phyloP scores from a whole-genome alignment of 2,888 invertebrate species.

The Brenthis hecate region DNA sequence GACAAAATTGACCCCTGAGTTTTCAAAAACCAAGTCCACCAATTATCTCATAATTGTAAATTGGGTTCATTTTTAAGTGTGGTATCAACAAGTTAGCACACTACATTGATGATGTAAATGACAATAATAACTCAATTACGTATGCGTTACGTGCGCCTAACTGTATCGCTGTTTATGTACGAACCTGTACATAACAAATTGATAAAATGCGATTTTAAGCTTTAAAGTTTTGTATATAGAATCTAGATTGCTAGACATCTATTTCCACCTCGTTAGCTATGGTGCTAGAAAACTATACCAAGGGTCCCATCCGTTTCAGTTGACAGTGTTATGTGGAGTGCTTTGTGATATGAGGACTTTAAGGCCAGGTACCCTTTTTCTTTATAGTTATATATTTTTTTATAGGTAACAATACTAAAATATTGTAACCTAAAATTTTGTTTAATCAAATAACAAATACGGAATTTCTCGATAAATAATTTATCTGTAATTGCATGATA shows the following conservation, averaged over 20 bases:
- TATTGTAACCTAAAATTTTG: not conserved
- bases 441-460: not conserved
- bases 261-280: conserved; percentile 27
- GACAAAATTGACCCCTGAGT: no score
- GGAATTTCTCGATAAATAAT: not conserved
- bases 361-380: conserved; percentile 37
- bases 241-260: not conserved
- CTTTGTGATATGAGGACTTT: conserved; percentile 38
- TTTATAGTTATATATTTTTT: not conserved
- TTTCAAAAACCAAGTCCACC: no score
- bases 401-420: no score
- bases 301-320: conserved; percentile 45
- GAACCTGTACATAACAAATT: conserved; percentile 11
- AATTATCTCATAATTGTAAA: not conserved
- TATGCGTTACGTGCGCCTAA: conserved; percentile 65
- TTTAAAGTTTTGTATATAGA: not conserved
- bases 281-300: conserved; percentile 47
- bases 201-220: conserved; percentile 1
- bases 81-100: conserved; percentile 17
- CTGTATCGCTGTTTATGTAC: conserved; percentile 67
- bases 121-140: conserved; percentile 62
- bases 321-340: conserved; percentile 45
- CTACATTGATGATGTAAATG: conserved; percentile 54
- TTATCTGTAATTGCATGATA: not conserved
- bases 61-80: conserved; percentile 2